Base-by-base conservation (phyloP, 2,888 invertebrate species). In the Dasysyrphus tricinctus region DNA sequence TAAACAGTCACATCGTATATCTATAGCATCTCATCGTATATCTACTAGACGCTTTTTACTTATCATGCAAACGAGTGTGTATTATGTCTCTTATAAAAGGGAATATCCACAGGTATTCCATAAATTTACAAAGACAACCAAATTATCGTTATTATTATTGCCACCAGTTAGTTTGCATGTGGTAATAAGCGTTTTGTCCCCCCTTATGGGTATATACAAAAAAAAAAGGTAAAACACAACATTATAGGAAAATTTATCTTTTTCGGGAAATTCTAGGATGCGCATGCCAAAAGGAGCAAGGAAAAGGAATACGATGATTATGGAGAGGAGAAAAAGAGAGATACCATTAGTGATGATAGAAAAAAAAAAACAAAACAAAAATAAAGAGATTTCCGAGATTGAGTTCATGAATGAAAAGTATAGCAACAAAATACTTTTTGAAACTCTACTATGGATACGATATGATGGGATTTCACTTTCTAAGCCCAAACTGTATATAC, bases 81-180 rank as follows among this genome's bases (percentile, higher is more conserved):
- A 24, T 78, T 69, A 24, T 78, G 69, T 11, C 44, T 39, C 49
- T 16, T 42, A n/a, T 5, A 34, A 67, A 32, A 24, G 24, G 34
- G 70, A 79, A 75, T 82, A 86, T 86, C 86, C 86, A 86, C 86
- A 86, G 86, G 86, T 86, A 81, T 86, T 86, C 78, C 81, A 86
- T 86, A 86, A 86, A 86, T 86, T 85, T 67, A 86, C 75, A 80
- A 85, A 73, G 80, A 80, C 80, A 85, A 77, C 80, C 77, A 77
- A 80, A 85, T 80, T 77, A 80, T 77, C 80, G 61, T 85, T 69
- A 85, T 86, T 86, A 82, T 81, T 78, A 86, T 86, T 72, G 81
- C 82, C 86, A 67, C 70, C 70, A 72, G 75, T 70, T 79, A 54
- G 78, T 75, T 86, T 86, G 74, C 63, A 73, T 85, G 80, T 85